Evolutionary conservation across 2,888 invertebrate species (phyloP).

Genomic region (Camponotus fellah): DNA sequence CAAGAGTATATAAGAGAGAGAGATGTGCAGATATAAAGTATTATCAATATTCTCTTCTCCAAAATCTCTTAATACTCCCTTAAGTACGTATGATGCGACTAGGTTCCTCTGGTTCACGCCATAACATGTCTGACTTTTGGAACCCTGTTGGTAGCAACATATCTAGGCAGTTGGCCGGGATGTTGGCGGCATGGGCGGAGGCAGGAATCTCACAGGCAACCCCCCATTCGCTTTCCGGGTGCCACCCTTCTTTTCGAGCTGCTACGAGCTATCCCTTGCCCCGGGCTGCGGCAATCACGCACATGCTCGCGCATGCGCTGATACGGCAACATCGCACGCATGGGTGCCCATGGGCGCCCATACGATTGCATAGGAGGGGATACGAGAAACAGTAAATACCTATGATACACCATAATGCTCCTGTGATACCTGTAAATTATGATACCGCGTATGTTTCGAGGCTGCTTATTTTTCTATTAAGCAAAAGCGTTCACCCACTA

Average conservation of each 20-base stretch:
- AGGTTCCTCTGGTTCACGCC: slow-evolving; percentile 42
- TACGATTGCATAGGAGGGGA: slow-evolving; percentile 30
- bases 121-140: slow-evolving; percentile 62
- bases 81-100: background rate
- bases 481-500: background rate
- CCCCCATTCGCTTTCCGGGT: slow-evolving; percentile 83
- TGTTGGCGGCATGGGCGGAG: slow-evolving; percentile 82
- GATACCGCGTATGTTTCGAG: slow-evolving; percentile 6
- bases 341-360: slow-evolving; percentile 67
- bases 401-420: slow-evolving; percentile 27
- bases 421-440: slow-evolving; percentile 41
- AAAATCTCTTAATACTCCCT: background rate
- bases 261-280: slow-evolving; percentile 71
- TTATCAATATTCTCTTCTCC: background rate
- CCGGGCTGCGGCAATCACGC: slow-evolving; percentile 71
- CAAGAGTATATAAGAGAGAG: too few relatives aligned
- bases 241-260: slow-evolving; percentile 81
- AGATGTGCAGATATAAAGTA: too few relatives aligned
- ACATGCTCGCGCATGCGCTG: slow-evolving; percentile 77
- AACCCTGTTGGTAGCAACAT: slow-evolving; percentile 70
- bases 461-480: slow-evolving; percentile 42
- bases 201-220: slow-evolving; percentile 79
- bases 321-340: slow-evolving; percentile 65
- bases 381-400: slow-evolving; percentile 43
- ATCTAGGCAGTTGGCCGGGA: slow-evolving; percentile 72